Conservation (phyloP, 2,797 vertebrate genomes). For the Scolopax bukidnonensis region DNA sequence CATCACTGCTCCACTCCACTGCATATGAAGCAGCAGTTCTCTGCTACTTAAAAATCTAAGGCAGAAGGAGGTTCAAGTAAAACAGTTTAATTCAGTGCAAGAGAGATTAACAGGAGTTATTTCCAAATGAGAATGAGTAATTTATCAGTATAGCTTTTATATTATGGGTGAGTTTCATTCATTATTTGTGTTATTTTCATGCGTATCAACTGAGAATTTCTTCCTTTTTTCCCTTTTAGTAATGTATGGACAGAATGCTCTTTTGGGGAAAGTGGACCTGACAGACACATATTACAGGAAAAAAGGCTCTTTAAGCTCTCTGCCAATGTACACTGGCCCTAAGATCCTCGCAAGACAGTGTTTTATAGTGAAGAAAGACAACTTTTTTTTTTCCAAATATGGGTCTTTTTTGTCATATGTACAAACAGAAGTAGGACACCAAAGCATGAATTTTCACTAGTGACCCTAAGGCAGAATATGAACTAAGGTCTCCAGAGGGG, state of each 20-base stretch:
- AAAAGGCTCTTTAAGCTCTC: not conserved
- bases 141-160: not conserved
- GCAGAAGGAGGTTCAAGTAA: slow-evolving; percentile 46
- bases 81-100: slow-evolving; percentile 25
- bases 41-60: slow-evolving; percentile 24
- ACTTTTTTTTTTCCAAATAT: not conserved
- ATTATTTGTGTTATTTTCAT: slow-evolving; percentile 15
- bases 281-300: not conserved
- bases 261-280: not conserved
- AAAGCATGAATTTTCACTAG: slow-evolving; percentile 36
- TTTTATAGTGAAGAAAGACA: not conserved
- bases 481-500: slow-evolving; percentile 30
- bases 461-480: slow-evolving; percentile 44
- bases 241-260: not conserved
- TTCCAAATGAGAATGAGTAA: not conserved
- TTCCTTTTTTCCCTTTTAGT: not conserved
- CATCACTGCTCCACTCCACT: slow-evolving; percentile 61
- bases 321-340: not conserved
- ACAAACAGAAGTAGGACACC: slow-evolving; percentile 1
- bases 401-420: not conserved
- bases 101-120: slow-evolving; percentile 32
- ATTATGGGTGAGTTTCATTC: not conserved
- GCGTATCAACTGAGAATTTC: not conserved
- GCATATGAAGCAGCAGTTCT: slow-evolving; percentile 66
- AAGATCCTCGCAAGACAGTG: not conserved